Conservation (phyloP, 2,113 vertebrate species). For the Gopherus flavomarginatus region DNA sequence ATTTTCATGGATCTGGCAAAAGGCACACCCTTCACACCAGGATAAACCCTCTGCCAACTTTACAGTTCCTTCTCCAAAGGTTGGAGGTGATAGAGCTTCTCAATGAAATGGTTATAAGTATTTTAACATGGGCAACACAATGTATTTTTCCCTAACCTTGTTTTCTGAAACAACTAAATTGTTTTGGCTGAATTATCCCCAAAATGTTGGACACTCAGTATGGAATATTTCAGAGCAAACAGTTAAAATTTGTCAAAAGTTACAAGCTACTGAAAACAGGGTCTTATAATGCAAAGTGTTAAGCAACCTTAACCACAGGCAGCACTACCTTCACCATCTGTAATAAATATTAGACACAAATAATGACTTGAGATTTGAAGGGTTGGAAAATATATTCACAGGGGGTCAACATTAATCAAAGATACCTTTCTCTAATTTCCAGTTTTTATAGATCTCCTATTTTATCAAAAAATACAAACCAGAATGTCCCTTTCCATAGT, state of each 20-base stretch:
- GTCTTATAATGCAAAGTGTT: background rate
- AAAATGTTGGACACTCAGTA: background rate
- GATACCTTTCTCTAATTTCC: background rate
- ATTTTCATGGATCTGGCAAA: fast-evolving
- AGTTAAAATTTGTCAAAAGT: background rate
- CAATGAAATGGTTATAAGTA: background rate
- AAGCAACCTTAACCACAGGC: background rate
- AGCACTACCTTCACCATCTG: background rate
- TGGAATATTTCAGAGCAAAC: background rate
- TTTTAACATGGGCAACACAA: background rate
- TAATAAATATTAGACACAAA: background rate
- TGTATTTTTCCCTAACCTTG: background rate
- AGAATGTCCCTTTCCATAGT: background rate
- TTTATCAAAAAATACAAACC: constrained; percentile 12
- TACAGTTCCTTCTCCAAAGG: background rate
- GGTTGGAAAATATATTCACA: background rate
- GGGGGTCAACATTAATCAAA: constrained; percentile 37
- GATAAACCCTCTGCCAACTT: background rate
- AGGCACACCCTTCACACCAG: background rate
- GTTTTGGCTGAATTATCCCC: background rate
- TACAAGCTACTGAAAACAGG: background rate
- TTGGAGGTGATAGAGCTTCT: background rate
- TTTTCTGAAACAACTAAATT: background rate
- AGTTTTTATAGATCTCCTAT: background rate
- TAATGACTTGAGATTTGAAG: background rate